phyloP scores from a whole-genome alignment of 2,797 vertebrate genomes.

The Leuciscus waleckii region DNA sequence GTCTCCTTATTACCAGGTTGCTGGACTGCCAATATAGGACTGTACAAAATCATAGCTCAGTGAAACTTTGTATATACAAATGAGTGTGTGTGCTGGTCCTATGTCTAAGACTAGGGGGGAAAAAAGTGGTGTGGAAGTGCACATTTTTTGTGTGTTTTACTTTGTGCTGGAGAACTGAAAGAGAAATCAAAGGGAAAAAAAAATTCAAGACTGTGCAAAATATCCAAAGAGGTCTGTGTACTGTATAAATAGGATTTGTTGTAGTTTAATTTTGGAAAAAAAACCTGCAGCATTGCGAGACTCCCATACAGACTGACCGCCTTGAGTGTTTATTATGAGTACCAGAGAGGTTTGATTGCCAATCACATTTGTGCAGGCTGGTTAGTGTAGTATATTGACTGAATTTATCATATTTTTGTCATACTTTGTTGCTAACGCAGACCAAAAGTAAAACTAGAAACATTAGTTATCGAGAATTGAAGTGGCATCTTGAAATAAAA shows the following conservation, averaged over 20 bases:
- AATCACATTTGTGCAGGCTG: constrained; percentile 39
- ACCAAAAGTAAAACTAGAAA: constrained; percentile 41
- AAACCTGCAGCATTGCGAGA: too few species aligned
- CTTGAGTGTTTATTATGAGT: constrained; percentile 31
- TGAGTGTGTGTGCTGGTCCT: constrained; percentile 54
- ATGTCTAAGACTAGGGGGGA: constrained; percentile 41
- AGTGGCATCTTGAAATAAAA: constrained; percentile 11
- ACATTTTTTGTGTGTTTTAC: constrained; percentile 43
- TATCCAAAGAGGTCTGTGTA: constrained; percentile 52
- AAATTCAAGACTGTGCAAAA: constrained; percentile 56
- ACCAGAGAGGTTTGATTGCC: constrained; percentile 32
- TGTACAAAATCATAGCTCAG: constrained; percentile 42
- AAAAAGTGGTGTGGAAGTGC: constrained; percentile 37
- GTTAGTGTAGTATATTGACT: constrained; percentile 22
- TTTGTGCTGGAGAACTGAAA: constrained; percentile 61
- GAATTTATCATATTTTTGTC: constrained; percentile 6
- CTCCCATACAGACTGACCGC: constrained; percentile 35
- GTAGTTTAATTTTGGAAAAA: background rate
- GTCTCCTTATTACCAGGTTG: constrained; percentile 13
- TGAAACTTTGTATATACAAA: constrained; percentile 38
- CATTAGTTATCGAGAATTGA: background rate
- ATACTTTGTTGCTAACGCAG: constrained; percentile 21
- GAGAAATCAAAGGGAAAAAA: constrained; percentile 77
- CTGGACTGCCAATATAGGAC: constrained; percentile 20
- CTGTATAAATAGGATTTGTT: constrained; percentile 31